These are phyloP conservation scores for Pelmatolapia mariae DNA, from an alignment of 2,113 vertebrate genomes.

Conservation along the genomic window DNA sequence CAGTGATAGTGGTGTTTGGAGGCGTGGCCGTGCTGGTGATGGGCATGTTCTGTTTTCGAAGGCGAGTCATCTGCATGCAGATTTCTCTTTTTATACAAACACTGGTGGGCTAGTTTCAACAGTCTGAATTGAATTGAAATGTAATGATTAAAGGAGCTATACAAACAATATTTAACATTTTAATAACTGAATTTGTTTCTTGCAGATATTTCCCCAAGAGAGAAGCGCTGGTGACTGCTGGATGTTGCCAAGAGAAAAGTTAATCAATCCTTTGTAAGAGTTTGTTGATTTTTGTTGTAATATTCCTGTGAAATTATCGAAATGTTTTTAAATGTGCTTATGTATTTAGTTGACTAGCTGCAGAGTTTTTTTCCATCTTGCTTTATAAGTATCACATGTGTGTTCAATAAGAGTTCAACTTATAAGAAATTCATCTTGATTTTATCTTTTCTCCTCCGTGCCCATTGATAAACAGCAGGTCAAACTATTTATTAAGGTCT, in stretches of 20 bases:
- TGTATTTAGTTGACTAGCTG: not conserved
- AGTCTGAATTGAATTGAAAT: not conserved
- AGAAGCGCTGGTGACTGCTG: constrained; percentile 23
- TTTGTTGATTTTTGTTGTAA: not conserved
- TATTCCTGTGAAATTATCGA: not conserved
- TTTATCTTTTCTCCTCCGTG: not conserved
- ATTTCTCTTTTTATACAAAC: not conserved
- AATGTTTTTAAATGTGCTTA: not conserved
- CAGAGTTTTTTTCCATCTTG: not conserved
- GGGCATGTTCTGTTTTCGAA: constrained; percentile 56
- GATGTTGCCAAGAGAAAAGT: constrained; percentile 17
- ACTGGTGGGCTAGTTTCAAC: not conserved
- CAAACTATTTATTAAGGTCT: not conserved
- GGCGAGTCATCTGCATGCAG: constrained; percentile 18
- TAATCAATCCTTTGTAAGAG: not conserved
- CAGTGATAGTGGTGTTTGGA: constrained; percentile 53
- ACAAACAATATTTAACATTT: not conserved
- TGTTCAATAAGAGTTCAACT: not conserved
- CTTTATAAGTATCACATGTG: not conserved
- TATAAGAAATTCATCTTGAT: not conserved
- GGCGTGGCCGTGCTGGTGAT: constrained; percentile 41
- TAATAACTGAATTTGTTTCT: not conserved
- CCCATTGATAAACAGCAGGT: not conserved
- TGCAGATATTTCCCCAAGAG: constrained; percentile 58
- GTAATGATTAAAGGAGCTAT: not conserved